Conservation (phyloP, 2,797 vertebrate genomes). For the Sebastiscus albofasciatus region DNA sequence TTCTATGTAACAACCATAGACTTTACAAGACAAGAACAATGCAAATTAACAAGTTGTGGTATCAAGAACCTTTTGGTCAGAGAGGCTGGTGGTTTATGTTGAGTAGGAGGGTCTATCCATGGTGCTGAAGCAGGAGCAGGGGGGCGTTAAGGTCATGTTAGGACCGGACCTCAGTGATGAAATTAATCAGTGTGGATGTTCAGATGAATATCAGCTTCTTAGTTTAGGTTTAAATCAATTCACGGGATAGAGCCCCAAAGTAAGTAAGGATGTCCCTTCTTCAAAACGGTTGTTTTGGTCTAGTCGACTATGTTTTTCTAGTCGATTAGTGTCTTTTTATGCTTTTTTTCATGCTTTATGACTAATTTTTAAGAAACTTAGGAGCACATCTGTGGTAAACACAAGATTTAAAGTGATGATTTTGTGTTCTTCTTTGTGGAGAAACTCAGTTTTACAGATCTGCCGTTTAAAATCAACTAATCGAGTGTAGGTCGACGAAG, state of each 20-base stretch:
- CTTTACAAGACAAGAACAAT: neutral
- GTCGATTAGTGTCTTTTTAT: too few species aligned
- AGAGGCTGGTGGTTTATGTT: neutral
- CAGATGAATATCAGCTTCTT: neutral
- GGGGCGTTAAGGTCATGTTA: conserved; percentile 13
- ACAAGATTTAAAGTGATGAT: too few species aligned
- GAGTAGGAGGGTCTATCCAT: conserved; percentile 55
- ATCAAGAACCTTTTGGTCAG: neutral
- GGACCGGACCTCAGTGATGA: conserved; percentile 7
- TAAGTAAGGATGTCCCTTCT: neutral
- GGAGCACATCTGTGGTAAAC: too few species aligned
- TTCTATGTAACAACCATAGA: neutral
- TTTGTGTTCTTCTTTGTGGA: too few species aligned
- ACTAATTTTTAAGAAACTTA: too few species aligned
- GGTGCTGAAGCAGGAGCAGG: conserved; percentile 50
- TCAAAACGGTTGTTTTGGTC: too few species aligned
- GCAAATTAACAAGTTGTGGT: neutral
- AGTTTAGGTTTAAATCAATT: neutral
- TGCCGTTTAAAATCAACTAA: too few species aligned
- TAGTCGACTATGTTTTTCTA: too few species aligned
- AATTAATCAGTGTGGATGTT: neutral
- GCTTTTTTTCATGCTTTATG: too few species aligned
- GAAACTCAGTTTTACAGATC: too few species aligned
- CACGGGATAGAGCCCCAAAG: neutral
- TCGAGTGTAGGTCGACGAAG: too few species aligned